phyloP scores from a whole-genome alignment of 1,140 invertebrate genomes.

The Bombus impatiens region DNA sequence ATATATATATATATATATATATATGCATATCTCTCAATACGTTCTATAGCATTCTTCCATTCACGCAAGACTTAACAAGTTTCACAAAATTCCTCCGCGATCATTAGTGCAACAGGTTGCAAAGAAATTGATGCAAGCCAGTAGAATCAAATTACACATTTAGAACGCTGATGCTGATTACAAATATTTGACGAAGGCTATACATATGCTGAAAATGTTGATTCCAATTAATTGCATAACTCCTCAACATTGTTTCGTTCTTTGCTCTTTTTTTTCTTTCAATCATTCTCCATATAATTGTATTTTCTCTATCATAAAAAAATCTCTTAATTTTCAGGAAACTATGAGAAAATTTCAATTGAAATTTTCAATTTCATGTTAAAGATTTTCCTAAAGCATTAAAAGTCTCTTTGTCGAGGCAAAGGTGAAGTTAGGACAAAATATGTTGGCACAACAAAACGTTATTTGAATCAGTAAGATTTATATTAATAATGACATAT shows the following conservation, averaged over 20 bases:
- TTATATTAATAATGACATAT: too few relatives aligned
- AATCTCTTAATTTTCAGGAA: neutral
- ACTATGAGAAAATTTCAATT: neutral
- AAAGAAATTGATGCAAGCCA: neutral
- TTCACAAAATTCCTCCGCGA: slow-evolving; percentile 37
- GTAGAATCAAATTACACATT: slow-evolving; percentile 17
- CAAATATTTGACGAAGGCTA: neutral
- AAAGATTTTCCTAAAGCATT: neutral
- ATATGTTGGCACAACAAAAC: too few relatives aligned
- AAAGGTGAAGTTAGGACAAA: too few relatives aligned
- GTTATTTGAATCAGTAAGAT: too few relatives aligned
- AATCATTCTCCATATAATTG: neutral
- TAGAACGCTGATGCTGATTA: neutral
- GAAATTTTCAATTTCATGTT: neutral
- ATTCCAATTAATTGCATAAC: neutral
- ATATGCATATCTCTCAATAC: neutral
- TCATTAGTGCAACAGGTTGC: neutral
- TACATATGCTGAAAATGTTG: neutral
- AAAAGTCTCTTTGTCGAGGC: neutral
- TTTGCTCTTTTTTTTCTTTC: too few relatives aligned
- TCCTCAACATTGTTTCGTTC: too few relatives aligned
- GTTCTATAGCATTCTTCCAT: neutral
- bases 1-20: neutral
- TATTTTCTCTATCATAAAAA: neutral
- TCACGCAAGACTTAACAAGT: slow-evolving; percentile 6